Percentiles rank a stretch among this genome's conserved stretches.
These are phyloP conservation scores for Gymnoscopelus microlampas DNA, from an alignment of 2,797 vertebrate species.

Conservation along the genomic window DNA sequence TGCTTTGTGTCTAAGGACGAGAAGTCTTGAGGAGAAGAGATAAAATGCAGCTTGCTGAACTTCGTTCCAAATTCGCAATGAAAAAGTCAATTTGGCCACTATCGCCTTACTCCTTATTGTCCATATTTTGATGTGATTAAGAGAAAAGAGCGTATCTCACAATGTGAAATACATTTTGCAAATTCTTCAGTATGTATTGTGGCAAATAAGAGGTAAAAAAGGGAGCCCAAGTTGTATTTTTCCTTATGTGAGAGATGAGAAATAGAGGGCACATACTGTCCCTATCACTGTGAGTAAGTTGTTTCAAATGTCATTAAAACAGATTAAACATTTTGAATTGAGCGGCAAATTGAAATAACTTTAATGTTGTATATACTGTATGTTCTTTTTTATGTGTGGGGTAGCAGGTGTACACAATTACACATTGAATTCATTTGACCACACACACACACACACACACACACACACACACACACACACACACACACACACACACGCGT, in stretches of 20 bases:
- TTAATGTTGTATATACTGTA: too few relatives aligned
- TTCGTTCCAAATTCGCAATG: constrained; percentile 71
- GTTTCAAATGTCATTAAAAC: too few relatives aligned
- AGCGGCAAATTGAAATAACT: too few relatives aligned
- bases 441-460: too few relatives aligned
- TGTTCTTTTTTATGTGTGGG: too few relatives aligned
- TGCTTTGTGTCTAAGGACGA: constrained; percentile 84
- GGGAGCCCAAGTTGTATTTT: constrained; percentile 10
- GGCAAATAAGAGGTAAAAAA: constrained; percentile 43
- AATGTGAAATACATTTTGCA: constrained; percentile 45
- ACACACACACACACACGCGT: too few relatives aligned
- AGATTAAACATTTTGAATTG: too few relatives aligned
- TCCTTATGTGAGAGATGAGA: not conserved
- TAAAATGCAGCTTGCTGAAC: constrained; percentile 74
- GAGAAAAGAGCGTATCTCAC: constrained; percentile 49
- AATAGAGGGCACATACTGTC: not conserved
- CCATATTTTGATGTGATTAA: constrained; percentile 51
- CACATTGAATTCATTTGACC: too few relatives aligned
- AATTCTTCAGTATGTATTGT: constrained; percentile 47
- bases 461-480: too few relatives aligned
- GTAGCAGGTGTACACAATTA: too few relatives aligned
- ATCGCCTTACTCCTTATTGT: constrained; percentile 41
- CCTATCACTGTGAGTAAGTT: too few relatives aligned
- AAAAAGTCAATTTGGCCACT: constrained; percentile 53
- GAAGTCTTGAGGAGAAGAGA: constrained; percentile 80